Evolutionary conservation across 2,113 vertebrate species (phyloP), one percentile per base, ranked within the genome.

Genomic region (Cheirogaleus medius): DNA sequence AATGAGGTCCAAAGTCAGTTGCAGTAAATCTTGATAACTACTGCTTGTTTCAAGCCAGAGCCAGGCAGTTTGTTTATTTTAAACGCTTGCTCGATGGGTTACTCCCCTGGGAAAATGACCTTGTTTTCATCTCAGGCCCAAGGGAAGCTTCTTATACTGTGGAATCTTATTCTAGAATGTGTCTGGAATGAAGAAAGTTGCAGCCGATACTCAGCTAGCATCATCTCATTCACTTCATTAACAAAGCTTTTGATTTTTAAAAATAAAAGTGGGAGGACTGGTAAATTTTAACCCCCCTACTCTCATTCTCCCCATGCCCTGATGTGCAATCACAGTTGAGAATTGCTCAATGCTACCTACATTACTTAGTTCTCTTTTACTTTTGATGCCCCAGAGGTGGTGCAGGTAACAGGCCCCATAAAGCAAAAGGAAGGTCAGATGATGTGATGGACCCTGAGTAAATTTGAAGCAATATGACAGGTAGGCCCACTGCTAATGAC

Each of bases 101-200:
- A 87, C 93, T 97, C 98, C 95, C 98, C 91, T 97, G 98, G 97
- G 97, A 97, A 98, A 96, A 85, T 95, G 97, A 97, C 93, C 97
- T 96, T 96, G 90, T 98, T 97, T 97, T 94, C 89, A 97, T 97
- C 97, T 93, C 95, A 96, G 91, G 95, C 96, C 42, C 89, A 92
- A 93, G 97, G 84, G 91, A 91, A 97, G 54, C 83, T 83, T 94
- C 89, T 93, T 95, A n/a, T n/a, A 74, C 89, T 89, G 83, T 93
- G 98, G 97, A 97, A 95, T 96, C 83, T 96, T 91, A 85, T 76
- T 94, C 96, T 87, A 97, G 82, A 84, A 83, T 21, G 39, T 95
- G 74, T 95, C 93, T 90, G 42, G 49, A 94, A 90, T 96, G 81
- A 89, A 21, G 39, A 93, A 88, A 81, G 47, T 39, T 49, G 5